Evolutionary conservation across 2,888 invertebrate genomes (phyloP).

Genomic region (Cantharis flavilabris): DNA sequence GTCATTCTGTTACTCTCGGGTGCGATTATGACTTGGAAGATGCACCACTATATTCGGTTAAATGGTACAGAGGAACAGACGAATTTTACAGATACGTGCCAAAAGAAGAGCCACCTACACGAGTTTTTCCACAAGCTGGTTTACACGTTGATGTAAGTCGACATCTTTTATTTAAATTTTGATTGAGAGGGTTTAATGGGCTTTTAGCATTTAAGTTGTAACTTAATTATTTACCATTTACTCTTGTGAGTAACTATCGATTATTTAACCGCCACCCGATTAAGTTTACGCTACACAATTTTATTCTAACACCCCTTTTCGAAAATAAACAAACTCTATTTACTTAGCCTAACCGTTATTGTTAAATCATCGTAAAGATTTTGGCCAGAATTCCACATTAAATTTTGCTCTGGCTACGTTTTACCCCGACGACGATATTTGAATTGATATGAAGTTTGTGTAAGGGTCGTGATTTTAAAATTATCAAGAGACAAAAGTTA

Average conservation of each 20-base stretch:
- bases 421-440: not conserved
- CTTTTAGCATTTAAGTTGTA: not conserved
- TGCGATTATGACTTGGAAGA: slow-evolving; percentile 55
- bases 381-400: not conserved
- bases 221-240: not conserved
- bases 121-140: slow-evolving; percentile 69
- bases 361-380: not conserved
- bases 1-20: slow-evolving; percentile 54
- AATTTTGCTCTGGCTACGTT: not conserved
- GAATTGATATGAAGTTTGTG: slow-evolving; percentile 19
- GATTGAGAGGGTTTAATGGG: not conserved
- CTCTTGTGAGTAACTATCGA: not conserved
- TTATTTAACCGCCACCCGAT: not conserved
- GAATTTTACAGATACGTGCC: slow-evolving; percentile 80
- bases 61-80: slow-evolving; percentile 74
- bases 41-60: slow-evolving; percentile 72
- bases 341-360: not conserved
- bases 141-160: slow-evolving; percentile 74
- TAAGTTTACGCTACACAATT: not conserved
- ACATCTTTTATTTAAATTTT: slow-evolving; percentile 5
- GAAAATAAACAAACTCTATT: not conserved
- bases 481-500: slow-evolving; percentile 18
- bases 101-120: slow-evolving; percentile 70
- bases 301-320: not conserved
- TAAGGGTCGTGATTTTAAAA: slow-evolving; percentile 14